Evolutionary conservation across 2,888 invertebrate genomes (phyloP), one percentile per base, ranked within the genome.

Genomic region (Cosmia pyralina): DNA sequence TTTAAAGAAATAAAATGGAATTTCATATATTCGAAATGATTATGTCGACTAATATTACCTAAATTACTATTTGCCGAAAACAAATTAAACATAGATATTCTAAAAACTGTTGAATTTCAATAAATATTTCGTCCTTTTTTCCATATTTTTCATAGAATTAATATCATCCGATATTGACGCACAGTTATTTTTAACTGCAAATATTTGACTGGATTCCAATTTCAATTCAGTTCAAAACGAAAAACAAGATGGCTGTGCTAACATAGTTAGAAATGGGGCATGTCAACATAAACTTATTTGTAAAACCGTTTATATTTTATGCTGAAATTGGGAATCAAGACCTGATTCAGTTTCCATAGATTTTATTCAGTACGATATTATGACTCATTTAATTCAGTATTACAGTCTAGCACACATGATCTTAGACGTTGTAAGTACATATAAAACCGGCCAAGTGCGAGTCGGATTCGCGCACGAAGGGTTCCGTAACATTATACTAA

Each of bases 121-220:
- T 19, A 19, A 63, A 58, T 4, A 72, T 65, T 58, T 59, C n/a
- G 10, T 57, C 17, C 13, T 13, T n/a, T 34, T 15, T n/a, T 46
- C 19, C 11, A 71, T 69, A 55, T 63, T 67, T 64, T 69, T 52
- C 46, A 59, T 52, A 11, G 50, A 2, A n/a, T n/a, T n/a, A 65
- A 48, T 64, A 58, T 0, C 38, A 41, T 68, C 13, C 50, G 2
- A 60, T 62, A 75, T 72, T 60, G 69, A 62, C 19, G 8, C 22
- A 58, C 59, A 58, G 77, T 58, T 82, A 75, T 79, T 73, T 71
- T 72, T 38, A 75, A 74, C 46, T 38, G 58, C 64, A 80, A 78
- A 84, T 79, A 84, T 82, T 84, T 75, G 77, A 68, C 38, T 46
- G 28, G 46, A 73, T 66, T 77, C 65, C 81, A 78, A 79, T 82